Base-by-base conservation (phyloP, 2,888 invertebrate genomes). In the Scaptomyza tumidula region DNA sequence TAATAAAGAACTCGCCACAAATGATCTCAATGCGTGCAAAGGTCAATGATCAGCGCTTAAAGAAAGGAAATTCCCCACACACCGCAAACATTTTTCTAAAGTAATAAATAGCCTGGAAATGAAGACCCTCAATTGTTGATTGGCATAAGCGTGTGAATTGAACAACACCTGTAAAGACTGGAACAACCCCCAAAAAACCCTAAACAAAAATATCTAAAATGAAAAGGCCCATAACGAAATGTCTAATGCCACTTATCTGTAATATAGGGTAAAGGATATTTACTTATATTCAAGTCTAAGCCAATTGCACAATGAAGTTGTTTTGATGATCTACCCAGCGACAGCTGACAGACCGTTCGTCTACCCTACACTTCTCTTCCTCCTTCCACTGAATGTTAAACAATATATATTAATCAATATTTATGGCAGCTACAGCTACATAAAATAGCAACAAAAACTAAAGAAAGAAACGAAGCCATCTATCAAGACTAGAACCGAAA, bases 381-480 rank as follows among this genome's bases (percentile, higher is more conserved):
- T 10, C n/a, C 44, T 64, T 84, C 66, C 50, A 19, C 11, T 37
- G 71, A 81, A 85, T 73, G 79, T 75, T 64, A 83, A 58, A 65
- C 71, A 69, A 72, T 86, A 86, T 86, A 86, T 86, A 84, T 88
- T 84, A 84, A 84, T 84, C 83, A 84, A 84, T 84, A 88, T 88
- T 84, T 84, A 88, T 84, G 86, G 77, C 77, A 74, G 73, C 29
- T 60, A 31, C 45, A 70, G 63, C 56, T n/a, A n/a, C 68, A 68
- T 64, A 77, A 58, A 79, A 75, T 82, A 70, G 50, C 46, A 56
- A 33, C 14, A 9, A 41, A 19, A 7, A 41, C 1, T 7, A 29
- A 50, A 62, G 14, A 29, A 50, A 62, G 46, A 59, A 62, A 56
- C 65, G 55, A 54, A 63, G 60, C 72, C 79, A 84, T 84, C 86